A percentile compares a stretch with the other conserved stretches of the same genome.
These are phyloP conservation scores for Harmothoe impar DNA, from an alignment of 2,888 invertebrate genomes.

Conservation along the genomic window DNA sequence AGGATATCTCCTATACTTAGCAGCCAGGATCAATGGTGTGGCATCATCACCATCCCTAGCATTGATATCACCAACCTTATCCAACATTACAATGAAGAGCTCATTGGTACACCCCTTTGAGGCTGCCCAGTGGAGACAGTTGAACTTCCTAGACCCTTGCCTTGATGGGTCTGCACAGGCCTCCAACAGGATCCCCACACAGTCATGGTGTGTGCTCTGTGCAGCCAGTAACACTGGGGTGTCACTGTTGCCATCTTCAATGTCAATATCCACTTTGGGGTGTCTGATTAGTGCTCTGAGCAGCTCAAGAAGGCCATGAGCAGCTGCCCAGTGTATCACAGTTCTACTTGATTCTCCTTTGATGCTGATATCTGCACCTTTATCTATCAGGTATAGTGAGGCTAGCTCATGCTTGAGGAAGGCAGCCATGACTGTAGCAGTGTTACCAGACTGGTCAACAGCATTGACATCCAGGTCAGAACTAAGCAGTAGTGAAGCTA, in stretches of 20 bases:
- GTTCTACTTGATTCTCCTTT: constrained; percentile 62
- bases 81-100: background rate
- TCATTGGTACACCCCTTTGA: constrained; percentile 41
- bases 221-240: constrained; percentile 55
- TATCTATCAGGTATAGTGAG: constrained; percentile 49
- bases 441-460: constrained; percentile 60
- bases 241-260: constrained; percentile 47
- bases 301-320: constrained; percentile 56
- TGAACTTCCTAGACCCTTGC: background rate
- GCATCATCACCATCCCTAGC: constrained; percentile 36
- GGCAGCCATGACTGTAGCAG: constrained; percentile 61
- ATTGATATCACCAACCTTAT: constrained; percentile 2
- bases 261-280: constrained; percentile 41
- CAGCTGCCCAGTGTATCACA: constrained; percentile 63
- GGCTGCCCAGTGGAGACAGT: constrained; percentile 57
- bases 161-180: background rate
- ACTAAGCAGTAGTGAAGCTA: background rate
- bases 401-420: constrained; percentile 46
- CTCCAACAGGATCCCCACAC: constrained; percentile 19
- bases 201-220: constrained; percentile 52
- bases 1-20: background rate
- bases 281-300: background rate
- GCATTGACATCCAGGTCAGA: constrained; percentile 49
- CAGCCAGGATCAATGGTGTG: constrained; percentile 48
- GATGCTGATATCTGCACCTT: constrained; percentile 60